These are phyloP conservation scores for Acridotheres tristis DNA, from an alignment of 2,797 vertebrate species.

Conservation along the genomic window DNA sequence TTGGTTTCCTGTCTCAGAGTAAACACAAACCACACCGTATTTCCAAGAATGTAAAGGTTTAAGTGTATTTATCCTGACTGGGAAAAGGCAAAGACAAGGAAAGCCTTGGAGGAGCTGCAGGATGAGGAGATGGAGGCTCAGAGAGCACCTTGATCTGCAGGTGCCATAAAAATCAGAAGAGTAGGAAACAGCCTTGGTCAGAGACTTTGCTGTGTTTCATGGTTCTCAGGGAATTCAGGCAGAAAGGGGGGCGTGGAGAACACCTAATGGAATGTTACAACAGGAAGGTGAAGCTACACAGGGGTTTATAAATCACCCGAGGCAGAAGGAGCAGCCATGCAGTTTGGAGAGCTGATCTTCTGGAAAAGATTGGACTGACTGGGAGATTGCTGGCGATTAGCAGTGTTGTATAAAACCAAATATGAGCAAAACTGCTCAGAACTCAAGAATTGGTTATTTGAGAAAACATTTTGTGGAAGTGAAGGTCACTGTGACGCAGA, in stretches of 20 bases:
- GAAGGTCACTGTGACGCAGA: not conserved
- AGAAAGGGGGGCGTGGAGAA: not conserved
- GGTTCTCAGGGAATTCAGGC: not conserved
- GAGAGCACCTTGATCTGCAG: rapidly evolving
- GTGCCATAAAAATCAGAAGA: not conserved
- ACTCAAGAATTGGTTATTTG: rapidly evolving
- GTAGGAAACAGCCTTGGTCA: not conserved
- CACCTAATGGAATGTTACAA: not conserved
- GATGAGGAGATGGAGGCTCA: not conserved
- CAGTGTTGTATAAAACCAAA: not conserved
- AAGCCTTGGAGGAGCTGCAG: not conserved
- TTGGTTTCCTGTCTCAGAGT: not conserved
- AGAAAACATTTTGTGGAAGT: rapidly evolving
- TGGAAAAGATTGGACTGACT: not conserved
- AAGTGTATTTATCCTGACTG: not conserved
- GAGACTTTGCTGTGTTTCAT: not conserved
- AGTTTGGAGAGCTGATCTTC: not conserved
- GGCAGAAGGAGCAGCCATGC: not conserved
- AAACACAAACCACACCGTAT: not conserved
- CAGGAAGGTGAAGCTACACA: not conserved
- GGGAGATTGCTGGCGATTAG: not conserved
- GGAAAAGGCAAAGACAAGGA: not conserved
- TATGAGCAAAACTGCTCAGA: not conserved
- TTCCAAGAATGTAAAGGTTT: not conserved
- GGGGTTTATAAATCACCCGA: not conserved